Base-by-base conservation (phyloP, 2,888 invertebrate species). In the Mylabris sibirica region DNA sequence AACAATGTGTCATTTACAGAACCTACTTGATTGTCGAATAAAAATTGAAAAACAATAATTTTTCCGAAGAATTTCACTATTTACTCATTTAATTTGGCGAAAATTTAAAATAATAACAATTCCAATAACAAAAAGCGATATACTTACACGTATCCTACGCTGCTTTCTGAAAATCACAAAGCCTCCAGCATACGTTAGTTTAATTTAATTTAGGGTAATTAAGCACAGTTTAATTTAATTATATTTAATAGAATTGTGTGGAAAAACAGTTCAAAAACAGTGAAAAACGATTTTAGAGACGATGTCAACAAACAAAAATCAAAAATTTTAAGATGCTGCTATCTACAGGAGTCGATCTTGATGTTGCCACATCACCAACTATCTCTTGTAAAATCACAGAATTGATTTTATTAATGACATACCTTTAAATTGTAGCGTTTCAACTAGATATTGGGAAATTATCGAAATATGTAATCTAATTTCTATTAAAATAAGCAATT, bases 1-100 rank as follows among this genome's bases (percentile, higher is more conserved):
- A 69, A 69, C 30, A 44, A 17, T 44, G n/a, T 44, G 44, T n/a
- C 44, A 17, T 44, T 44, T n/a, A n/a, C 44, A n/a, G 6, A 11
- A 17, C n/a, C 6, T 44, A 3, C n/a, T 49, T 12, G 41, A 38
- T 41, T 64, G 24, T 38, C 1, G 9, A 35, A 63, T 3, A 8
- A 24, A 63, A 41, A 30, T n/a, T 24, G 17, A 57, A 64, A 34
- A 57, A 30, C 6, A 14, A 4, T 41, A 41, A 14, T 41, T 41
- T 14, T 41, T n/a, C n/a, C 14, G 4, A 14, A 41, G 2, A 41
- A 35, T 35, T 35, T 12, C 12, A 12, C 35, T 11, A 35, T 35
- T 41, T 4, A 41, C 14, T n/a, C 41, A 14, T 14, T 41, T 38
- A 6, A 14, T 17, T 41, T 3, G n/a, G 5, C 3, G 11, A 35